A percentile compares a stretch with the other conserved stretches of the same genome.
Conservation (phyloP, 2,113 vertebrate species). For the Okapia johnstoni region DNA sequence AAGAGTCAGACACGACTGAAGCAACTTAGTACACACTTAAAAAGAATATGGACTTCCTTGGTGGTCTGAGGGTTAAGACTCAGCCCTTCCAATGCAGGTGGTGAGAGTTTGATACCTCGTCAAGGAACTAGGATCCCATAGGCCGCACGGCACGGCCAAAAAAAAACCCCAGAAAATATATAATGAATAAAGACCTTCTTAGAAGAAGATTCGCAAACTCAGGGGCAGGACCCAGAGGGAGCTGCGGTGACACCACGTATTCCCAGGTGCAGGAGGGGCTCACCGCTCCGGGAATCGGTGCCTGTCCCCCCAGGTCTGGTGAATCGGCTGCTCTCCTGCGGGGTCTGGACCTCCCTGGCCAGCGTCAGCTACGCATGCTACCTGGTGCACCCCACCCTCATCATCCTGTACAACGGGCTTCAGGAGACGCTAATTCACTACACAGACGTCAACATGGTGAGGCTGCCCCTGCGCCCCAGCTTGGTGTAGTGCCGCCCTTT, state of each 20-base stretch:
- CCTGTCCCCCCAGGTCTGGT: slow-evolving; percentile 77
- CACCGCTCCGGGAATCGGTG: rapidly evolving
- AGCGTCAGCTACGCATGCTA: slow-evolving; percentile 89
- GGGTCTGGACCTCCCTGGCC: slow-evolving; percentile 83
- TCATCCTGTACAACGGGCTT: slow-evolving; percentile 84
- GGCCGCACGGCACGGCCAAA: neutral
- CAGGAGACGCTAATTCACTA: slow-evolving; percentile 88
- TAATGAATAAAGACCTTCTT: neutral
- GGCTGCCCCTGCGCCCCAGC: neutral
- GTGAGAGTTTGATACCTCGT: neutral
- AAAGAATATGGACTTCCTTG: neutral
- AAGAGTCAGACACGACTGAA: neutral
- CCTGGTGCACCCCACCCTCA: slow-evolving; percentile 84
- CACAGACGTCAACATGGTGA: slow-evolving; percentile 86
- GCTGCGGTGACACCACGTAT: rapidly evolving
- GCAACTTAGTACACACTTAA: neutral
- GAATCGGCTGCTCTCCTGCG: slow-evolving; percentile 79
- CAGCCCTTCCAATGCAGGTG: neutral
- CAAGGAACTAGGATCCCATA: neutral
- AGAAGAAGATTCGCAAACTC: neutral
- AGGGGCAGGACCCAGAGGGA: neutral
- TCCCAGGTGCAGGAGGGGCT: rapidly evolving
- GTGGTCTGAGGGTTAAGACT: neutral
- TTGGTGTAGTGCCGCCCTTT: rapidly evolving
- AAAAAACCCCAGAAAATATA: neutral